phyloP scores from a whole-genome alignment of 1,140 invertebrate genomes.

The Drosophila navojoa region DNA sequence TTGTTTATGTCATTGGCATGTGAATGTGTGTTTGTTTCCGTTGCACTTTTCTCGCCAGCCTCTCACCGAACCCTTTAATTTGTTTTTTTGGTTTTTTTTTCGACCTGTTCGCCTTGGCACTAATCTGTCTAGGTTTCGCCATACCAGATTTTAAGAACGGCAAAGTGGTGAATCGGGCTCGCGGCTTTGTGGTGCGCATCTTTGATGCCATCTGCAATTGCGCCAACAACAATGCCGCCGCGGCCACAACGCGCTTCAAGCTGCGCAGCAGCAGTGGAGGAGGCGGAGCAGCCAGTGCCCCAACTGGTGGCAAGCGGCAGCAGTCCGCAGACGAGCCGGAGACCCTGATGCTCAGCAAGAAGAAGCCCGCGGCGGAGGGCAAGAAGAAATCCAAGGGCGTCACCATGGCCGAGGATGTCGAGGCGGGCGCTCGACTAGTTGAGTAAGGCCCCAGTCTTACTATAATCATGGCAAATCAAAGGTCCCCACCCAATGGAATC shows the following conservation, averaged over 20 bases:
- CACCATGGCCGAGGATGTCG: constrained; percentile 69
- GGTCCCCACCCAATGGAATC: neutral
- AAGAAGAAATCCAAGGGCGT: constrained; percentile 71
- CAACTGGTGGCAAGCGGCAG: constrained; percentile 51
- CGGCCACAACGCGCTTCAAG: constrained; percentile 79
- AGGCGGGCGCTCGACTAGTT: constrained; percentile 66
- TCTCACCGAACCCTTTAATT: constrained; percentile 59
- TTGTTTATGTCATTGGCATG: constrained; percentile 43
- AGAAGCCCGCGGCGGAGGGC: constrained; percentile 57
- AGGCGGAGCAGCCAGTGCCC: constrained; percentile 10
- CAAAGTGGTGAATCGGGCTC: constrained; percentile 85
- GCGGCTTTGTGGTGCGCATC: constrained; percentile 86
- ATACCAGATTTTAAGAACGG: constrained; percentile 85
- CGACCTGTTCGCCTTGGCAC: constrained; percentile 38
- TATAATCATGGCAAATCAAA: neutral
- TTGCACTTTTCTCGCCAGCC: constrained; percentile 51
- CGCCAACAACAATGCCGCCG: constrained; percentile 85
- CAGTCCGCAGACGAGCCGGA: constrained; percentile 65
- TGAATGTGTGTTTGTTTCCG: constrained; percentile 38
- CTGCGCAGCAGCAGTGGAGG: constrained; percentile 70
- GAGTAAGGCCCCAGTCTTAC: constrained; percentile 38
- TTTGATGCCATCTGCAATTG: constrained; percentile 87
- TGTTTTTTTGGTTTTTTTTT: constrained; percentile 13
- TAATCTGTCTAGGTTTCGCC: constrained; percentile 80
- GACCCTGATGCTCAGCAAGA: constrained; percentile 63